phyloP scores from a whole-genome alignment of 2,113 vertebrate species.

The Hippocampus abdominalis region DNA sequence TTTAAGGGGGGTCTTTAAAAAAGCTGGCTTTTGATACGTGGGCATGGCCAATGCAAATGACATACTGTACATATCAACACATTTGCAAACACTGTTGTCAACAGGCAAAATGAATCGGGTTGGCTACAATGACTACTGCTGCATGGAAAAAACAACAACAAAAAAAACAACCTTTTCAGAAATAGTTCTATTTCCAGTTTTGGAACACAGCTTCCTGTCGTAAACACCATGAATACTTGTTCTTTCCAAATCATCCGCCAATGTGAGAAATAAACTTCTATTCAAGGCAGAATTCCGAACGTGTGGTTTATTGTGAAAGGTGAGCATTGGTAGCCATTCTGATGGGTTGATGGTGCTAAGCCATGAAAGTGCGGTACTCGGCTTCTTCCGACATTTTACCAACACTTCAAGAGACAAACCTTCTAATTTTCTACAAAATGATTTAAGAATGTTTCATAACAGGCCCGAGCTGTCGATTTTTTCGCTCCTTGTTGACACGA shows the following conservation, averaged over 20 bases:
- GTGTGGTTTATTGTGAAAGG: neutral
- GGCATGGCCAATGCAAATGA: neutral
- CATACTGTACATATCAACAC: neutral
- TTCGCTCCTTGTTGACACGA: neutral
- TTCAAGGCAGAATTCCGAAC: neutral
- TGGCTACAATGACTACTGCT: slow-evolving; percentile 27
- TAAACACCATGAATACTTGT: neutral
- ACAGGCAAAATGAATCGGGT: slow-evolving; percentile 10
- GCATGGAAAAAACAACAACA: slow-evolving; percentile 17
- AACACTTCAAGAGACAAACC: slow-evolving; percentile 29
- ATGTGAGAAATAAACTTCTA: slow-evolving; percentile 5
- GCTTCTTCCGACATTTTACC: slow-evolving; percentile 55
- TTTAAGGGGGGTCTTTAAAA: neutral
- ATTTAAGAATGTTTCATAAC: neutral
- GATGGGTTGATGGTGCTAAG: slow-evolving; percentile 29
- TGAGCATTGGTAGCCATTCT: neutral
- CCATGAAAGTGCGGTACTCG: slow-evolving; percentile 42
- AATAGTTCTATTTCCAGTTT: slow-evolving; percentile 41
- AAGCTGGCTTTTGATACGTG: slow-evolving; percentile 13
- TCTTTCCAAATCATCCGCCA: slow-evolving; percentile 5
- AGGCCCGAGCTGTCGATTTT: neutral
- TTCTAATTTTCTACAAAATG: neutral
- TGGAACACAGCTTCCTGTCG: slow-evolving; percentile 22
- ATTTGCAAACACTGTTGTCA: neutral
- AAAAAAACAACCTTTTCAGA: slow-evolving; percentile 1